Conservation (phyloP, 35 echinoderm and acorn worm species). For the Ophioderma brevispina region DNA sequence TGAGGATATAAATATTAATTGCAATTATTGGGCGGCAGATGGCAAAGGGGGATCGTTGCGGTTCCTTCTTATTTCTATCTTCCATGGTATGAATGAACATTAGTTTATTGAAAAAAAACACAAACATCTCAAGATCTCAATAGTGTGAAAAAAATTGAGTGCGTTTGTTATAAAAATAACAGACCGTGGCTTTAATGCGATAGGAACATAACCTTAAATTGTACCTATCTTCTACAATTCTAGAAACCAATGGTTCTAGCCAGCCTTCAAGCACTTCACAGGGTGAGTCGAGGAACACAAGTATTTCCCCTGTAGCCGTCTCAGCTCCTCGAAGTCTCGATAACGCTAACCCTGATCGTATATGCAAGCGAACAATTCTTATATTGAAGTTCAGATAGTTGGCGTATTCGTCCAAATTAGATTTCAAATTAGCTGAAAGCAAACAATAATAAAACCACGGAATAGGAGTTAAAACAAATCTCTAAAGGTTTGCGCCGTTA, state of each 20-base stretch:
- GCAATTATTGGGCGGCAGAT: too few relatives aligned
- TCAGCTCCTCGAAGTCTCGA: constrained; percentile 73
- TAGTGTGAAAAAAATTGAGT: not conserved
- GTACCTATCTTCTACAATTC: constrained; percentile 86
- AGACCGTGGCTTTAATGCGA: not conserved
- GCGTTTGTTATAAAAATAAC: too few relatives aligned
- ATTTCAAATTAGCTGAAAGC: constrained; percentile 43
- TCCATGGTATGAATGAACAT: not conserved
- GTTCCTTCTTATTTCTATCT: too few relatives aligned
- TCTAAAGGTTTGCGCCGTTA: too few relatives aligned
- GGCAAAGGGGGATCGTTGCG: not conserved
- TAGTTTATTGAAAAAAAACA: not conserved
- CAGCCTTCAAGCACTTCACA: constrained; percentile 92
- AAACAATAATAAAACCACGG: not conserved
- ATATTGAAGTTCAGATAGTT: constrained; percentile 34
- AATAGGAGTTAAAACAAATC: too few relatives aligned
- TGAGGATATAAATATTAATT: too few relatives aligned
- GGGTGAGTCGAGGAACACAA: constrained; percentile 93
- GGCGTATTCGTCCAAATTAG: constrained; percentile 48
- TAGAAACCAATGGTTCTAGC: constrained; percentile 78
- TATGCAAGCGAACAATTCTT: constrained; percentile 23
- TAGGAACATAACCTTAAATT: not conserved
- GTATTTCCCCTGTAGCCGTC: constrained; percentile 64
- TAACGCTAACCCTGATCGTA: constrained; percentile 69
- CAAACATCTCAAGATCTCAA: not conserved